Evolutionary conservation across 2,797 vertebrate genomes (phyloP).

Genomic region (Saxicola maurus): DNA sequence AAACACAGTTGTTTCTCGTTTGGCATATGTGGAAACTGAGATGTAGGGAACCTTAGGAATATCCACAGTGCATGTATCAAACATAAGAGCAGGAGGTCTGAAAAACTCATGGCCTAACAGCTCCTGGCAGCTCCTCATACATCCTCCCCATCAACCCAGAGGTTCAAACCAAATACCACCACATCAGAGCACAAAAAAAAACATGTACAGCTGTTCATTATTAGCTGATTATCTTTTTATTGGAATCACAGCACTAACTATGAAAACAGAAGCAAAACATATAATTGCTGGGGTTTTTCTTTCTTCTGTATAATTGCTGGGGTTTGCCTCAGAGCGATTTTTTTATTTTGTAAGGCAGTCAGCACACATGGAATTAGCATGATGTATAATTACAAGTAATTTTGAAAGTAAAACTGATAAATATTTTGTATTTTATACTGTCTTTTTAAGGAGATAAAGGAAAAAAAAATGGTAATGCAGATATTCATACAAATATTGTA

Average conservation of each 20-base stretch:
- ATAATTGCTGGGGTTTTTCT: neutral
- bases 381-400: neutral
- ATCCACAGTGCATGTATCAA: neutral
- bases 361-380: neutral
- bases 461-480: neutral
- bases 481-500: neutral
- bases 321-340: rapidly evolving
- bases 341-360: neutral
- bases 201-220: neutral
- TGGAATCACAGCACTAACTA: neutral
- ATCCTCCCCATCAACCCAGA: neutral
- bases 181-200: neutral
- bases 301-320: neutral
- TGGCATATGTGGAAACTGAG: neutral
- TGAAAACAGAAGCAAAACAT: neutral
- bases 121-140: neutral
- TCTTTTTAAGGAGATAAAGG: neutral
- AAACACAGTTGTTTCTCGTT: neutral
- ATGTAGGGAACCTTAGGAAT: neutral
- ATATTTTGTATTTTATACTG: rapidly evolving
- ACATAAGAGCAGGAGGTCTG: neutral
- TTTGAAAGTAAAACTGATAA: neutral
- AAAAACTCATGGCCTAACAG: neutral
- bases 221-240: neutral
- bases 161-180: neutral